Conservation (phyloP, 2,113 vertebrate genomes). For the Platichthys flesus region DNA sequence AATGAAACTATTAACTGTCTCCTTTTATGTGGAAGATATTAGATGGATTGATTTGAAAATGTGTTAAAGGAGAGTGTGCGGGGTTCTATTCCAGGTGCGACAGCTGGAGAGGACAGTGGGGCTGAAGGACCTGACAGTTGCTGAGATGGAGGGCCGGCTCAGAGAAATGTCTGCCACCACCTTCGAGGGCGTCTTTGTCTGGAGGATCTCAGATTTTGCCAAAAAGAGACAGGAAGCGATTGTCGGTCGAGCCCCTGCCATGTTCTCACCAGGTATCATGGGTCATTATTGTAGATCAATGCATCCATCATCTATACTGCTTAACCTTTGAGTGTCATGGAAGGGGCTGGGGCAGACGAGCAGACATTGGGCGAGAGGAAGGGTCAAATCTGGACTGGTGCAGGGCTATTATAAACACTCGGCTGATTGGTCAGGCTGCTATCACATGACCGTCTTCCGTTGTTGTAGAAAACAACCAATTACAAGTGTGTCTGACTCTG, state of each 20-base stretch:
- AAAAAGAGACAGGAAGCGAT: conserved; percentile 94
- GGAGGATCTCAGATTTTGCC: conserved; percentile 94
- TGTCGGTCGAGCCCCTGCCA: conserved; percentile 90
- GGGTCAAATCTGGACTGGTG: too few species aligned
- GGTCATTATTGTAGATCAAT: too few species aligned
- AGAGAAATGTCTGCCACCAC: conserved; percentile 90
- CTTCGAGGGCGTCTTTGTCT: conserved; percentile 93
- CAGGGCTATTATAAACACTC: too few species aligned
- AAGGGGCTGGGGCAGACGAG: too few species aligned
- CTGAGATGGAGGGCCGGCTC: conserved; percentile 90
- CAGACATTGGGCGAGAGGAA: too few species aligned
- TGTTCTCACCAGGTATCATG: conserved; percentile 94
- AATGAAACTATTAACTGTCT: background rate
- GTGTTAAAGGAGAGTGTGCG: background rate
- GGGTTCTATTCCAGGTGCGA: conserved; percentile 84
- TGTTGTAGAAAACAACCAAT: too few species aligned
- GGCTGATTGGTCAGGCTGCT: too few species aligned
- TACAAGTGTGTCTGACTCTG: too few species aligned
- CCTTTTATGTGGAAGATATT: background rate
- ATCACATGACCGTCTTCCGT: too few species aligned
- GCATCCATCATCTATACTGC: too few species aligned
- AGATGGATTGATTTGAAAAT: background rate
- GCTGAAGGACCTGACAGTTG: conserved; percentile 92
- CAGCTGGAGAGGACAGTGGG: conserved; percentile 93
- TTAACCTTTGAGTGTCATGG: too few species aligned